Conservation (phyloP, 2,888 invertebrate species). For the Cephus rjabovi region DNA sequence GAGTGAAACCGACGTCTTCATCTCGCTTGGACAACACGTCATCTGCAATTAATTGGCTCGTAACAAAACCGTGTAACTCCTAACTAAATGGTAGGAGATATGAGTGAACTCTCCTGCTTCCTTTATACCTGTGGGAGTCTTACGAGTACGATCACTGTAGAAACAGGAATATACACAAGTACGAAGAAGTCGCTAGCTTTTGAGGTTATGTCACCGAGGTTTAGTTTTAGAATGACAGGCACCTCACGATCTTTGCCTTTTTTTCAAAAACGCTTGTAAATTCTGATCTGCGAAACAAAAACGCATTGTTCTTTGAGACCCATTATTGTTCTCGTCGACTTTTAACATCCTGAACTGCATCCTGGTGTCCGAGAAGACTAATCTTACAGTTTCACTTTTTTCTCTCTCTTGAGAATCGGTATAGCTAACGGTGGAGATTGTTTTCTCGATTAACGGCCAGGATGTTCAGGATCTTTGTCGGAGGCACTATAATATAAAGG, state of each 20-base stretch:
- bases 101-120: not conserved
- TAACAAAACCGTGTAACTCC: not conserved
- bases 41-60: not conserved
- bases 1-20: not conserved
- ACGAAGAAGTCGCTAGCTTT: not conserved
- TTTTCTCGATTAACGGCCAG: not conserved
- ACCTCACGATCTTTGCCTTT: not conserved
- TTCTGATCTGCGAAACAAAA: constrained; percentile 29
- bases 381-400: not conserved
- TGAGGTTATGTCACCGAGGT: not conserved
- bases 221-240: not conserved
- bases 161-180: not conserved
- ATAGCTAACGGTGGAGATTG: not conserved
- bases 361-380: not conserved
- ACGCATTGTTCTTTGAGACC: constrained; percentile 40
- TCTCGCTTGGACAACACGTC: not conserved
- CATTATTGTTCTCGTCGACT: constrained; percentile 28
- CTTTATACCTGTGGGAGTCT: not conserved
- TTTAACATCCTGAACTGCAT: not conserved
- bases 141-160: not conserved
- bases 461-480: not conserved
- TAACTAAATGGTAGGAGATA: not conserved
- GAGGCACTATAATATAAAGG: constrained; percentile 52
- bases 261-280: not conserved
- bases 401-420: not conserved